A percentile compares a stretch with the other conserved stretches of the same genome.
phyloP scores from a whole-genome alignment of 2,888 invertebrate species.

The Clivina fossor region DNA sequence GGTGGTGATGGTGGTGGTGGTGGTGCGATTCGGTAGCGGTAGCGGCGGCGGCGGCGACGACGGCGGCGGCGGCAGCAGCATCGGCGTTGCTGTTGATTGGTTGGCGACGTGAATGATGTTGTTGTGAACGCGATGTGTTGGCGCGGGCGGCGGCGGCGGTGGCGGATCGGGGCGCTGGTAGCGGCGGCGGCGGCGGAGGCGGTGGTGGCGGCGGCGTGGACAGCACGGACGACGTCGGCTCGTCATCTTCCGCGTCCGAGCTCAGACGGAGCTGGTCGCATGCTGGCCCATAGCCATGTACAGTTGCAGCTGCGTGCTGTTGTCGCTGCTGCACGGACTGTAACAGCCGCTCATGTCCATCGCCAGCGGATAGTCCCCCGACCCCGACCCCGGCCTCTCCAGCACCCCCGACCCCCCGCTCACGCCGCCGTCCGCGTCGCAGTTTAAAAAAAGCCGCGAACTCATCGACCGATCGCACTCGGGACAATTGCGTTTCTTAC shows the following conservation, averaged over 20 bases:
- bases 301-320: slow-evolving; percentile 50
- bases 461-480: slow-evolving; percentile 70
- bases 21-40: too few relatives aligned
- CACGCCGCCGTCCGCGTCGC: slow-evolving; percentile 48
- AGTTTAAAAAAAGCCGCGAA: slow-evolving; percentile 64
- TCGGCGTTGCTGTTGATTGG: too few relatives aligned
- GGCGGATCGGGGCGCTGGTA: too few relatives aligned
- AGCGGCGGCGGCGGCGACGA: too few relatives aligned
- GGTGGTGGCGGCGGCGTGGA: not conserved
- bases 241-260: too few relatives aligned
- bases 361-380: slow-evolving; percentile 62
- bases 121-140: too few relatives aligned
- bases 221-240: too few relatives aligned
- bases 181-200: too few relatives aligned
- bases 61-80: too few relatives aligned
- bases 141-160: too few relatives aligned
- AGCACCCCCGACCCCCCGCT: slow-evolving; percentile 72
- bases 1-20: too few relatives aligned
- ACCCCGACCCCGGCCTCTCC: slow-evolving; percentile 55
- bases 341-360: slow-evolving; percentile 6
- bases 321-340: slow-evolving; percentile 8
- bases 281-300: slow-evolving; percentile 53
- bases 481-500: slow-evolving; percentile 67
- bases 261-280: slow-evolving; percentile 59
- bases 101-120: too few relatives aligned